phyloP scores from a whole-genome alignment of 1,140 invertebrate species.

The Argopecten irradians region DNA sequence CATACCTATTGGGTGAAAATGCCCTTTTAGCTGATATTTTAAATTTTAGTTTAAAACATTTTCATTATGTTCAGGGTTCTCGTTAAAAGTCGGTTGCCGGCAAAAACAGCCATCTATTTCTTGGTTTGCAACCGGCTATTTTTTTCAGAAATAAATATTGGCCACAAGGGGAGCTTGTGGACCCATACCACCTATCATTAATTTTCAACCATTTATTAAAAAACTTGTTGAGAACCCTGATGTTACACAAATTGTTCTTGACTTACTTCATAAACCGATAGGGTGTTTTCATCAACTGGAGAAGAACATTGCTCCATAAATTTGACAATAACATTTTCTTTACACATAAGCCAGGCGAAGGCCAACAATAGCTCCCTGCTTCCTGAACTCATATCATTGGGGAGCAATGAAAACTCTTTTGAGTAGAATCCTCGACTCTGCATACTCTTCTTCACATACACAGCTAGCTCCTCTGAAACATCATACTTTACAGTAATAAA shows the following conservation, averaged over 20 bases:
- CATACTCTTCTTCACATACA: conserved; percentile 67
- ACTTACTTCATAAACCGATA: conserved; percentile 46
- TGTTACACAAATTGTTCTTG: background rate
- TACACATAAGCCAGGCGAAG: conserved; percentile 67
- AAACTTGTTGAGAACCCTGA: too few species aligned
- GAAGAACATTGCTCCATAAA: conserved; percentile 62
- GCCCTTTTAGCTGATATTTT: too few species aligned
- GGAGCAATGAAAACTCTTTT: conserved; percentile 56
- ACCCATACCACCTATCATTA: too few species aligned
- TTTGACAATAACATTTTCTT: conserved; percentile 61
- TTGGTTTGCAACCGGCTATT: too few species aligned
- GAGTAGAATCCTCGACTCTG: conserved; percentile 62
- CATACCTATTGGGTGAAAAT: too few species aligned
- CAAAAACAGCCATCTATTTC: background rate
- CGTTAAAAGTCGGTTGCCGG: too few species aligned
- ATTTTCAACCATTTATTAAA: too few species aligned
- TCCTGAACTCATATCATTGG: conserved; percentile 61
- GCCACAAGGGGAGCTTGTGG: background rate
- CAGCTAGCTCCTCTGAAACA: conserved; percentile 59
- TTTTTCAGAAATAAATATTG: too few species aligned
- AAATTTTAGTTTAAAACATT: too few species aligned
- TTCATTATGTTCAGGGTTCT: too few species aligned
- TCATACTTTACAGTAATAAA: background rate
- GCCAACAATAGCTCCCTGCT: conserved; percentile 69
- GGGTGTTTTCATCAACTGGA: conserved; percentile 57